Base-by-base conservation (phyloP, 2,888 invertebrate species). In the Lasioglossum villosulum region DNA sequence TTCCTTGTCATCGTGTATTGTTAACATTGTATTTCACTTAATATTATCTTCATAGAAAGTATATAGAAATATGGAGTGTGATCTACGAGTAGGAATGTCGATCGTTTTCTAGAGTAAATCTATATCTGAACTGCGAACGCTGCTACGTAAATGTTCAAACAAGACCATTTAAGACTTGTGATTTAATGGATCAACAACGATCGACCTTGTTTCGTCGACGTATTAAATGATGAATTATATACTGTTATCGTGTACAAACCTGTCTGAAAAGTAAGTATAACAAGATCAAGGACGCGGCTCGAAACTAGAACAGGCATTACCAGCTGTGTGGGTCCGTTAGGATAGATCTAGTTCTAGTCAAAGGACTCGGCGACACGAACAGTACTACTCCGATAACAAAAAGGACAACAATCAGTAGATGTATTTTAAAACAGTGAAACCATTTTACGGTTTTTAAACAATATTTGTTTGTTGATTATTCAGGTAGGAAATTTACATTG, bases 241-340 rank as follows among this genome's bases (percentile, higher is more conserved):
- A 80, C 80, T 86, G 86, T 82, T 85, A 75, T 81, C 82, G 77
- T 63, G 77, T 75, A 83, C 73, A 83, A 81, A 81, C 85, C 86
- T 84, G 85, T 83, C 86, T 79, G 80, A 84, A 85, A 87, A 88
- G 88, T 90, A 89, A 92, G 91, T 91, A 74, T 90, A 89, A 89
- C 90, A 88, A 83, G 89, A 88, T 86, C 92, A 92, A 92, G 92
- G 92, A 91, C 90, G 90, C 90, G 83, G n/a, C 74, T 68, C 83
- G 85, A 88, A 92, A 92, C 88, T 92, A 71, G 92, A 92, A 86
- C 90, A 83, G 83, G 85, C 74, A 84, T 88, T 89, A 84, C 84
- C 84, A 88, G 81, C 39, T 76, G 80, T 86, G 45, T 75, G 78
- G 79, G 85, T 78, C 86, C 90, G 90, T 89, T 89, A 84, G 63